Base-by-base conservation (phyloP, 2,113 vertebrate species). In the Halcyon senegalensis region DNA sequence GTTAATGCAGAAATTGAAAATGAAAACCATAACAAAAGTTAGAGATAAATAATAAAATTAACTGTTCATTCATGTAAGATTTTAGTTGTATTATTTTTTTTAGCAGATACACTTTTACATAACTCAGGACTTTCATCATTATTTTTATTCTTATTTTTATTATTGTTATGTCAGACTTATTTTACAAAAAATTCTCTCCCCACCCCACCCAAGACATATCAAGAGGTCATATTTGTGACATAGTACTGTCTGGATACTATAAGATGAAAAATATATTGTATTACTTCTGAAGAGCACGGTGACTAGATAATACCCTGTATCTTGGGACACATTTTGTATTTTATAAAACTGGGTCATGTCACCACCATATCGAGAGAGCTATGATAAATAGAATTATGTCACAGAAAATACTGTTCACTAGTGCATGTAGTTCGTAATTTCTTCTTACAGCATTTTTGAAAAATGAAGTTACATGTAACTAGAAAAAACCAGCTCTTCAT, bases 341-440 rank as follows among this genome's bases (percentile, higher is more conserved):
- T 85, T 30, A 51, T 48, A 80, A 73, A 90, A 78, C 4, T 69
- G 48, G 30, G 72, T 69, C 55, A 55, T 53, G 17, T 84, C 46
- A 81, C 39, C 21, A 56, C 43, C 68, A 19, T 48, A n/a, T 28
- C 46, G 59, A 74, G 19, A 90, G 28, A 59, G 30, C 7, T 41
- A 25, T 66, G 68, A 81, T 55, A 31, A 86, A 84, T 53, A 90
- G 93, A 94, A 79, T 63, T 25, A 60, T 43, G 60, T 50, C 35
- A 62, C 46, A 81, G 46, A 77, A 94, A 94, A 90, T 89, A 80
- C 8, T 92, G 51, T 55, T 84, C 76, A 56, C 72, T 55, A 62
- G 80, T 58, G 31, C 50, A 78, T 73, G 17, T 15, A 25, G 16
- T 74, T 67, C 56, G 31, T 67, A 84, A 58, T 68, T 89, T 89